Base-by-base conservation (phyloP, 2,888 invertebrate genomes). In the Hypena proboscidalis region DNA sequence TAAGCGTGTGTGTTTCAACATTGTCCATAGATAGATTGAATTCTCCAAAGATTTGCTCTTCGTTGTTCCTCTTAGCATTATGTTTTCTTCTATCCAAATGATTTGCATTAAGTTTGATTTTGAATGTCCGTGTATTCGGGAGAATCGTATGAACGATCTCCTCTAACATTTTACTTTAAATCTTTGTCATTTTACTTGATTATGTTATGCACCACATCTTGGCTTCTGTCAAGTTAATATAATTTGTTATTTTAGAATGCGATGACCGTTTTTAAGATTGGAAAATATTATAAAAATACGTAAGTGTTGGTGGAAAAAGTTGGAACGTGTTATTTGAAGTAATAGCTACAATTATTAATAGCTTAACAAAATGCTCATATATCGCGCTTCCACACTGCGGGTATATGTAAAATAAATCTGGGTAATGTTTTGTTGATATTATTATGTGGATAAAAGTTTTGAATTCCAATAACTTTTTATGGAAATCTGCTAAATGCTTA, bases 121-220 rank as follows among this genome's bases (percentile, higher is more conserved):
- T 79, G 60, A 75, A 68, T 57, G 69, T 77, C 61, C 68, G 71
- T 59, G 58, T 70, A 69, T 69, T 67, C 60, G 67, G 83, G 83
- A 86, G 83, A 75, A 85, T 89, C 87, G 88, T 64, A 59, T 77
- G 44, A 61, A 86, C 88, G 85, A 90, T 77, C 85, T 85, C 87
- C 83, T 74, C 73, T 80, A 83, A 67, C 90, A 90, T 90, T 74
- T 76, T 90, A 78, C 67, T 67, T 72, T 51, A 62, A 64, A 72
- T 74, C 77, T 81, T 80, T 80, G 72, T 80, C 89, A 88, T 89
- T 76, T 80, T 88, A 67, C 55, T 68, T 32, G 52, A 52, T 72
- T 71, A 74, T 56, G 72, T 74, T 56, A 67, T 63, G 53, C 64
- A 60, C 62, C 56, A 44, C 61, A 60, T 63, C 48, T 29, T 61